Conservation (phyloP, 2,888 invertebrate species). For the Acrobasis repandana region DNA sequence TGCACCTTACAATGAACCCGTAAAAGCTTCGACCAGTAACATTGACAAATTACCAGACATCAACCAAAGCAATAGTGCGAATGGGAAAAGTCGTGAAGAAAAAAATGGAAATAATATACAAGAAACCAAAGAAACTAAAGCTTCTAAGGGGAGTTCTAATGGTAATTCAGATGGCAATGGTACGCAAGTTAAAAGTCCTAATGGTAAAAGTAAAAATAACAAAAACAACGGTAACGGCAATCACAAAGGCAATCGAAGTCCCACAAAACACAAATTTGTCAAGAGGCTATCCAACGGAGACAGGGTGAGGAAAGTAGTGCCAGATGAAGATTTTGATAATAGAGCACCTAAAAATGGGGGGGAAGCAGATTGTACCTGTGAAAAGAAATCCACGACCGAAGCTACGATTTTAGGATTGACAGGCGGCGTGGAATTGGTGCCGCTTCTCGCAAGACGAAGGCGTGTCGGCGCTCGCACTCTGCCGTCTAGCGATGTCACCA, state of each 20-base stretch:
- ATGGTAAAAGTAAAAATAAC: slow-evolving; percentile 9
- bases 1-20: slow-evolving; percentile 51
- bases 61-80: slow-evolving; percentile 42
- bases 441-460: slow-evolving; percentile 87
- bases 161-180: not conserved
- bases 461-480: slow-evolving; percentile 73
- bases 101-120: slow-evolving; percentile 37
- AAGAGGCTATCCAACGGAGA: slow-evolving; percentile 65
- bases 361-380: slow-evolving; percentile 31
- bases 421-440: slow-evolving; percentile 90
- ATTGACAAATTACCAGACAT: slow-evolving; percentile 66
- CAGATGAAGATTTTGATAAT: slow-evolving; percentile 48
- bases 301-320: slow-evolving; percentile 49
- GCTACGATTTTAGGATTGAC: slow-evolving; percentile 71
- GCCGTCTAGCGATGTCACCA: slow-evolving; percentile 74
- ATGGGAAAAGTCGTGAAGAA: slow-evolving; percentile 34
- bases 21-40: slow-evolving; percentile 44
- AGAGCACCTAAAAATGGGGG: slow-evolving; percentile 30
- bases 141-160: not conserved
- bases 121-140: slow-evolving; percentile 34
- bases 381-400: slow-evolving; percentile 69
- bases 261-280: slow-evolving; percentile 59
- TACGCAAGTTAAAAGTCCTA: slow-evolving; percentile 7
- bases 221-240: slow-evolving; percentile 29
- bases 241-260: slow-evolving; percentile 45